These are phyloP conservation scores for Drosophila koepferae DNA, from an alignment of 2,888 invertebrate genomes.

Conservation along the genomic window DNA sequence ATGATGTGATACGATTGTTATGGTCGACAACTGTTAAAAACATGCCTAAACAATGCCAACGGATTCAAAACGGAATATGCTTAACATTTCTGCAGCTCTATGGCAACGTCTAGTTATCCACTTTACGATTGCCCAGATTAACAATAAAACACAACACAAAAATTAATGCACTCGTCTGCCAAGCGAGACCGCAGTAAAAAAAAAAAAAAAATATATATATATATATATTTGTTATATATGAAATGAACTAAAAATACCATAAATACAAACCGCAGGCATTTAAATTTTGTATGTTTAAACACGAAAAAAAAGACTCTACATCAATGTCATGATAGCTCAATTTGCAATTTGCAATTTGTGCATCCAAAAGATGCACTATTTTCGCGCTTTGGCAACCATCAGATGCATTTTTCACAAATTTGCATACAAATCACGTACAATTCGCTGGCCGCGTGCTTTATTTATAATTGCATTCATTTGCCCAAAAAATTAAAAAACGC, in stretches of 20 bases:
- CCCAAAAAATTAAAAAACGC: conserved; percentile 38
- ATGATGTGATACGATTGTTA: conserved; percentile 10
- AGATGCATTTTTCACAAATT: conserved; percentile 59
- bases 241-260: conserved; percentile 25
- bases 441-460: conserved; percentile 27
- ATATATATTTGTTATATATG: neutral
- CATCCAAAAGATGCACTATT: conserved; percentile 63
- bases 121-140: conserved; percentile 69
- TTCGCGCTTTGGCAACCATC: conserved; percentile 50
- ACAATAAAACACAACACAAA: conserved; percentile 24
- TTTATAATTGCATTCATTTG: conserved; percentile 55
- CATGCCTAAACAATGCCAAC: conserved; percentile 53
- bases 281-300: conserved; percentile 61
- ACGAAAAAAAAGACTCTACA: conserved; percentile 40
- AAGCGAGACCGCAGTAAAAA: conserved; percentile 41
- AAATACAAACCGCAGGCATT: conserved; percentile 65
- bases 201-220: neutral
- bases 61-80: conserved; percentile 36
- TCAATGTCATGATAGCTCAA: conserved; percentile 45
- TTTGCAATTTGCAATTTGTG: conserved; percentile 43
- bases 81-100: conserved; percentile 1
- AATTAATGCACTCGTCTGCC: conserved; percentile 65
- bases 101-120: conserved; percentile 24
- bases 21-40: conserved; percentile 44
- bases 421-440: conserved; percentile 58